phyloP scores from a whole-genome alignment of 2,797 vertebrate genomes.

The Sciurus carolinensis region DNA sequence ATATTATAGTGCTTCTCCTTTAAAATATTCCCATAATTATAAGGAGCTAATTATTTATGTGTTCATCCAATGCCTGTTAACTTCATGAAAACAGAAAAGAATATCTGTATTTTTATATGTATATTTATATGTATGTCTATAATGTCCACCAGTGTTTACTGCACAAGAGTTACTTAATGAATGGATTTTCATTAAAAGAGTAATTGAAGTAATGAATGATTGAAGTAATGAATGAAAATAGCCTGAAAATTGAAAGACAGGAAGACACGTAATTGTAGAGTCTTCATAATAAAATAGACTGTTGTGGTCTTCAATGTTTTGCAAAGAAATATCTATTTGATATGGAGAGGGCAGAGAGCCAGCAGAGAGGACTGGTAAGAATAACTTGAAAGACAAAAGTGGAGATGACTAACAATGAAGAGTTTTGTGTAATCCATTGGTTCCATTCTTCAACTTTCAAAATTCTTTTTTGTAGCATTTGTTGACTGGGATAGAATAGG shows the following conservation, averaged over 20 bases:
- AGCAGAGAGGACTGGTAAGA: background rate
- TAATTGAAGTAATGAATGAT: too few relatives aligned
- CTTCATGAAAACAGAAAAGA: background rate
- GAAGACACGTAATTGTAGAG: background rate
- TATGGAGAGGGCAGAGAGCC: background rate
- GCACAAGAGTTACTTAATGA: background rate
- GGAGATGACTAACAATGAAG: background rate
- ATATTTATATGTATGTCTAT: background rate
- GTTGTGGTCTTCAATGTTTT: background rate
- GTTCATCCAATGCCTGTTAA: background rate
- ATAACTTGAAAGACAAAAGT: background rate
- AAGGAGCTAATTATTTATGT: background rate
- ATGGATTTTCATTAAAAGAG: background rate
- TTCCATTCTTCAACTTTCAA: background rate
- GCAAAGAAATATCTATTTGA: background rate
- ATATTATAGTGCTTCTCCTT: background rate
- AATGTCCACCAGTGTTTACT: background rate
- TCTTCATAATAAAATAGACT: background rate
- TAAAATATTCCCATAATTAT: background rate
- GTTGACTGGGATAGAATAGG: background rate
- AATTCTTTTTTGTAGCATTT: background rate
- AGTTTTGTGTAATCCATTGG: background rate
- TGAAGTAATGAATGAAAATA: background rate
- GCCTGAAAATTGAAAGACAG: background rate
- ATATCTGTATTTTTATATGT: background rate